These are phyloP conservation scores for Lates japonicus DNA, from an alignment of 2,797 vertebrate species.

Conservation along the genomic window DNA sequence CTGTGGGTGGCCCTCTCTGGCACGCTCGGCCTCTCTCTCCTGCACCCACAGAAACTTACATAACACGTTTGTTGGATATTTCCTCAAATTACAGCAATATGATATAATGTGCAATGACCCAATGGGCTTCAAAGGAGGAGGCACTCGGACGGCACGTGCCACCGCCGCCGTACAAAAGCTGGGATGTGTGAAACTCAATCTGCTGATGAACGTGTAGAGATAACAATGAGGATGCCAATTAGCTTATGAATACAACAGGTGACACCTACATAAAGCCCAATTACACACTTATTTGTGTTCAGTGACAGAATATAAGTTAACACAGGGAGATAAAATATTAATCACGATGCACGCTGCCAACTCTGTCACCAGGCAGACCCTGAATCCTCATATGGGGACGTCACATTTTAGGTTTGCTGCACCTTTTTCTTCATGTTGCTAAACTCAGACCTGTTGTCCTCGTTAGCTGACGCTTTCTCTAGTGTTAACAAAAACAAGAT, in stretches of 20 bases:
- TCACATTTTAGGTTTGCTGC: too few species aligned
- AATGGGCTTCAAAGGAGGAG: constrained; percentile 58
- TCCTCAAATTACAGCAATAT: constrained; percentile 86
- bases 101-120: constrained; percentile 74
- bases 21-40: constrained; percentile 50
- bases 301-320: constrained; percentile 55
- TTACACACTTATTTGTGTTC: constrained; percentile 78
- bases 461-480: too few species aligned
- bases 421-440: too few species aligned
- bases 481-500: too few species aligned
- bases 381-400: too few species aligned
- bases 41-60: constrained; percentile 55
- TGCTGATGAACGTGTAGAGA: constrained; percentile 72
- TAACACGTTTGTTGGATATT: constrained; percentile 75
- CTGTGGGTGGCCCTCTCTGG: constrained; percentile 72
- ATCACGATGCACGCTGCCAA: constrained; percentile 50
- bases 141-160: constrained; percentile 75
- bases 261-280: constrained; percentile 81
- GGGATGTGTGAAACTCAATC: constrained; percentile 76
- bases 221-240: constrained; percentile 81
- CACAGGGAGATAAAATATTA: constrained; percentile 63
- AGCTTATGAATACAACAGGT: constrained; percentile 83
- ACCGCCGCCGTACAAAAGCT: constrained; percentile 54
- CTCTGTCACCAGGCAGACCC: constrained; percentile 2
- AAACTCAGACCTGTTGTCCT: too few species aligned